Percentiles rank a stretch among this genome's conserved stretches.
These are phyloP conservation scores for Nannoperca australis DNA, from an alignment of 2,797 vertebrate genomes.

Conservation along the genomic window DNA sequence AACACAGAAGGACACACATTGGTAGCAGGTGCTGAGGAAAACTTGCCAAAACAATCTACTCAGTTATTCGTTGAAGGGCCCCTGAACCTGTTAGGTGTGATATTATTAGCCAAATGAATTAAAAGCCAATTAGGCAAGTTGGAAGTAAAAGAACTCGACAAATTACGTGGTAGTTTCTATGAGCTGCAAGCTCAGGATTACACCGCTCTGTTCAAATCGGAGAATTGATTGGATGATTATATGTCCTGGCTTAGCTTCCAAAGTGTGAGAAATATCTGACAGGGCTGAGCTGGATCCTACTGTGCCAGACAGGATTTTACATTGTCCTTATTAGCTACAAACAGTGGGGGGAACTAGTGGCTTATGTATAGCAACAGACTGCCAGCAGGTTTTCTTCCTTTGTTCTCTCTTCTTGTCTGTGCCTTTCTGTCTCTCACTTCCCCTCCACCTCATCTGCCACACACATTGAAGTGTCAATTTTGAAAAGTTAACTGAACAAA, in stretches of 20 bases:
- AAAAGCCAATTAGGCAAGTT: constrained; percentile 70
- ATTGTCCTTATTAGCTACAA: constrained; percentile 80
- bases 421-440: constrained; percentile 43
- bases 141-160: constrained; percentile 46
- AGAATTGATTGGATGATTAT: constrained; percentile 69
- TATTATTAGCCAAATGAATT: constrained; percentile 76
- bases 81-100: constrained; percentile 61
- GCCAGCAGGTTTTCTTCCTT: constrained; percentile 64
- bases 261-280: constrained; percentile 62
- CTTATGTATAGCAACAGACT: constrained; percentile 69
- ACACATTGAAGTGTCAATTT: constrained; percentile 43
- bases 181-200: constrained; percentile 50
- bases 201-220: constrained; percentile 36
- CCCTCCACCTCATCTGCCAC: constrained; percentile 32
- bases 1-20: constrained; percentile 57
- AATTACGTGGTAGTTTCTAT: constrained; percentile 49
- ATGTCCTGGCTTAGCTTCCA: constrained; percentile 60
- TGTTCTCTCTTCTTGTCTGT: constrained; percentile 52
- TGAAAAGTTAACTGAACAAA: constrained; percentile 55
- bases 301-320: constrained; percentile 67
- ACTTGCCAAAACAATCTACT: constrained; percentile 73
- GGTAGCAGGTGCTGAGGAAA: constrained; percentile 71
- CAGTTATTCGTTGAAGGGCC: constrained; percentile 57
- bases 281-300: constrained; percentile 71
- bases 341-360: constrained; percentile 73